A percentile compares a stretch with the other conserved stretches of the same genome.
These are phyloP conservation scores for Ectemnius lituratus DNA, from an alignment of 2,888 invertebrate species.

Conservation along the genomic window DNA sequence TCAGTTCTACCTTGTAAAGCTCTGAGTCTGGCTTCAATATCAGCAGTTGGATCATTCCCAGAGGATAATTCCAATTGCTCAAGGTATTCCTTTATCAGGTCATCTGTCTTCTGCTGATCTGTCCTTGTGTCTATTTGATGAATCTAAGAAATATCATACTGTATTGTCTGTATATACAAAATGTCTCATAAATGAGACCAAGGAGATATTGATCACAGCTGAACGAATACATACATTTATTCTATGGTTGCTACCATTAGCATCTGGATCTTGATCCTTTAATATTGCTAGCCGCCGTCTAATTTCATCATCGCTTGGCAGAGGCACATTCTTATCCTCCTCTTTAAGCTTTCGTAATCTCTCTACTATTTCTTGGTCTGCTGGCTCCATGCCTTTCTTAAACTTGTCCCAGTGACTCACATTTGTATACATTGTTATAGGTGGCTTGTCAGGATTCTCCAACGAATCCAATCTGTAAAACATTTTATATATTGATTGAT, in stretches of 20 bases:
- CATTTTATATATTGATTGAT: not conserved
- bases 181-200: no score
- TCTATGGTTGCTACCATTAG: constrained; percentile 47
- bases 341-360: constrained; percentile 85
- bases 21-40: constrained; percentile 73
- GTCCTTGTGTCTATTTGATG: constrained; percentile 81
- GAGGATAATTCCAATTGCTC: constrained; percentile 78
- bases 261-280: constrained; percentile 80
- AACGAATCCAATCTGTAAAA: constrained; percentile 78
- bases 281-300: constrained; percentile 83
- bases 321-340: constrained; percentile 77
- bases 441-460: constrained; percentile 80
- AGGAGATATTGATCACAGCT: no score
- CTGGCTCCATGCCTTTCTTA: constrained; percentile 78
- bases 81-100: constrained; percentile 81
- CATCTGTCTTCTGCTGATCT: constrained; percentile 85
- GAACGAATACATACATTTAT: constrained; percentile 56
- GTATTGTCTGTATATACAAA: not conserved
- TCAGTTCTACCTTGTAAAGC: constrained; percentile 27
- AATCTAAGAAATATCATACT: constrained; percentile 53
- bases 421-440: constrained; percentile 80
- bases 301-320: constrained; percentile 83
- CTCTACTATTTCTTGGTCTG: constrained; percentile 83
- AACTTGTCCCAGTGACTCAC: constrained; percentile 69
- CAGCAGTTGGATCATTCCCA: constrained; percentile 78